Evolutionary conservation across 2,888 invertebrate species (phyloP), one percentile per base, ranked within the genome.

Genomic region (Pantelozetes paolii): DNA sequence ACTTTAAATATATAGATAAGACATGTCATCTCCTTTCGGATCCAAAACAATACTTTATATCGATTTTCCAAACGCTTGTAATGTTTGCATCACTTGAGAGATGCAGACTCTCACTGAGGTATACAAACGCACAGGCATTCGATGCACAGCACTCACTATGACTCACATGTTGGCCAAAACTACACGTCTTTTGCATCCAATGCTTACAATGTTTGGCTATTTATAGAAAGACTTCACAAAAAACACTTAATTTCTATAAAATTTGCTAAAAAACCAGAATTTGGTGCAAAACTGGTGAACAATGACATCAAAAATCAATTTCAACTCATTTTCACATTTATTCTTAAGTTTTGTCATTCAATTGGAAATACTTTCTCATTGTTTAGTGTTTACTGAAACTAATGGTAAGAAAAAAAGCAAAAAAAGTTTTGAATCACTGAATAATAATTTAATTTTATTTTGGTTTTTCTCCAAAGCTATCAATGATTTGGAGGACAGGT

Each of bases 401-500:
- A 64, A 30, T 36, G 64, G 64, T 64, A 64, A 64, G 64, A n/a
- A 36, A 15, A 9, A 36, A 64, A 64, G 32, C 13, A 36, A n/a
- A 40, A 1, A 20, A 50, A 6, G 18, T 50, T 20, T 50, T 50
- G 20, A 50, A 20, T 50, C 1, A 26, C 15, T 9, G 48, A 48
- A 48, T 48, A 48, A 48, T n/a, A 9, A 3, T 48, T 48, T 28
- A 8, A 13, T 13, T 9, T 36, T 8, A 36, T n/a, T 48, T 48
- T n/a, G 6, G 20, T 28, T 23, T 28, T 6, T 9, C 5, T 50
- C 28, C 1, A 28, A 13, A 59, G 59, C 23, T 59, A 1, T 36
- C 6, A 8, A 2, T 50, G 59, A 28, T 32, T 59, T 59, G 59
- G 50, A 50, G 6, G 64, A 64, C 30, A 32, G 92, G 82, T 94